Evolutionary conservation across 2,888 invertebrate genomes (phyloP).

Genomic region (Eurytoma adleriae): DNA sequence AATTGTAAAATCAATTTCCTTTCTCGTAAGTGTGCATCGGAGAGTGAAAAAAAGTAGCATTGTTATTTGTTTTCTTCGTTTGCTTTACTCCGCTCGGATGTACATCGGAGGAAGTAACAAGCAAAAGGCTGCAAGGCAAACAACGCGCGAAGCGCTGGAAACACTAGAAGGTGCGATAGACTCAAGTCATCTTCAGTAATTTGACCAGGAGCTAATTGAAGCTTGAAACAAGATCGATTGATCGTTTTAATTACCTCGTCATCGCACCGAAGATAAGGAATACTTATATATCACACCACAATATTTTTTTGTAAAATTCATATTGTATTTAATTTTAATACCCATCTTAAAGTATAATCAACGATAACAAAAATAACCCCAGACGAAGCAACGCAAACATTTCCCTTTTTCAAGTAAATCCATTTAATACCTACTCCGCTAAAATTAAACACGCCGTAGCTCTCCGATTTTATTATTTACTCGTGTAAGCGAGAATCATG

Average conservation of each 20-base stretch:
- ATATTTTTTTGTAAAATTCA: no score
- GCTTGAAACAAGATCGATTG: slow-evolving; percentile 24
- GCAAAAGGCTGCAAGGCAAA: background rate
- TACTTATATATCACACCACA: no score
- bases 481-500: no score
- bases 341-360: no score
- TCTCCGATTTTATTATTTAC: no score
- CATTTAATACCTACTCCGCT: no score
- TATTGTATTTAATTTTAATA: no score
- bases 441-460: no score
- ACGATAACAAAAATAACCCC: no score
- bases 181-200: slow-evolving; percentile 11
- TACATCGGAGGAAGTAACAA: background rate
- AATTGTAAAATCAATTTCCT: slow-evolving; percentile 5
- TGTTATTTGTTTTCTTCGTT: slow-evolving; percentile 29
- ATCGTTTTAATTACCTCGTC: slow-evolving; percentile 1
- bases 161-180: background rate
- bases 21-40: background rate
- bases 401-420: no score
- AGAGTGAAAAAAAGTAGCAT: background rate
- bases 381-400: no score
- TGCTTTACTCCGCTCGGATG: background rate
- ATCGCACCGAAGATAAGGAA: no score
- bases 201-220: slow-evolving; percentile 44
- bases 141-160: background rate